These are phyloP conservation scores for Tuberolachnus salignus DNA, from an alignment of 2,888 invertebrate genomes.

Conservation along the genomic window DNA sequence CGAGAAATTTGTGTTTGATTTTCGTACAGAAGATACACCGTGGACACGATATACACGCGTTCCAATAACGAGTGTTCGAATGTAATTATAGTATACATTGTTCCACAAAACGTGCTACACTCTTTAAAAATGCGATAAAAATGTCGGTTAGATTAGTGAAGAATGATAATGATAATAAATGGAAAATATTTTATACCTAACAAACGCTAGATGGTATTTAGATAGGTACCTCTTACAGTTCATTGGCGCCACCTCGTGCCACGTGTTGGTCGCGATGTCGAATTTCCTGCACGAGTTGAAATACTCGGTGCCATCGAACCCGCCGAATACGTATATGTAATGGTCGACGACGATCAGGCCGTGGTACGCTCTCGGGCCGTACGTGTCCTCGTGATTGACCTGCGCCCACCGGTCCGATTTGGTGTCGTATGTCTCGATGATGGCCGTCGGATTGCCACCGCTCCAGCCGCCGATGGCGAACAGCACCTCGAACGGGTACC, in stretches of 20 bases:
- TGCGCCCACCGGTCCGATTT: conserved; percentile 88
- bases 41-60: no score
- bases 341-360: conserved; percentile 87
- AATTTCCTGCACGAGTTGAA: conserved; percentile 88
- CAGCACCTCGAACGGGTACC: conserved; percentile 86
- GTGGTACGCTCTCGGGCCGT: conserved; percentile 79
- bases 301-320: conserved; percentile 86
- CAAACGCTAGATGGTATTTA: no score
- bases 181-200: no score
- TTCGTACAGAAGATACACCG: no score
- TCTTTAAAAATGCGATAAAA: no score
- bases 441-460: conserved; percentile 75
- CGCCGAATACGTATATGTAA: conserved; percentile 88
- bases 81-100: no score
- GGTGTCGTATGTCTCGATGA: conserved; percentile 88
- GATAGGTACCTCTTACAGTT: conserved; percentile 78
- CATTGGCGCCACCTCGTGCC: conserved; percentile 90
- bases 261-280: conserved; percentile 80
- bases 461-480: conserved; percentile 85
- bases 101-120: no score
- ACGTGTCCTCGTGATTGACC: conserved; percentile 62
- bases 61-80: no score
- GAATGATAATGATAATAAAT: no score
- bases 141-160: no score
- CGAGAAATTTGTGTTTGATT: no score